Evolutionary conservation across 2,113 vertebrate genomes (phyloP), one percentile per base, ranked within the genome.

Genomic region (Piprites chloris): DNA sequence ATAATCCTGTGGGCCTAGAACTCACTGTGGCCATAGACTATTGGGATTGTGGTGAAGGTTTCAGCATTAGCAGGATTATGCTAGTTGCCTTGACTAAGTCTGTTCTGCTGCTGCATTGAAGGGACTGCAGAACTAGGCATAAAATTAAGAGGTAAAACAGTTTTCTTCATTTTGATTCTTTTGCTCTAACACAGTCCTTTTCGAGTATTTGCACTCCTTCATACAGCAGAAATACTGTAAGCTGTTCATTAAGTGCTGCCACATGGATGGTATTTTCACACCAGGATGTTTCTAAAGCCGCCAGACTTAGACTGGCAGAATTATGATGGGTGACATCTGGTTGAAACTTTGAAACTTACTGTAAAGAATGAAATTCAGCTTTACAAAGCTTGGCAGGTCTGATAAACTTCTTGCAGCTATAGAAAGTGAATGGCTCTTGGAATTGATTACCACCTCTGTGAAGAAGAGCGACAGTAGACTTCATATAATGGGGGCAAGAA

Each of bases 311-410:
- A 76, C 37, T 76, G 89, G 53, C 49, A 58, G 49, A 81, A 78
- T 14, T 84, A n/a, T 68, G 58, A 86, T 49, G 41, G 42, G 61
- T 0, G 4, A 62, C 24, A 16, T 61, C 87, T 93, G 44, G 49
- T 20, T 37, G 9, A 2, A 84, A 75, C 61, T 92, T 94, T 32
- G 39, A 68, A 75, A 63, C 28, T 83, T 30, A 5, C 7, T 47
- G 30, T 77, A 63, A 84, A 68, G 63, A 67, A 61, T 42, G 17
- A 90, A 83, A 92, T 80, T 71, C 21, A 66, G 14, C 19, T 12
- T 88, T 62, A 46, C 30, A 62, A 73, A 91, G 47, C 42, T 85
- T 94, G 82, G 61, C 85, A 93, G 35, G n/a, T 90, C 75, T 88
- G 82, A 83, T 91, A 81, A 84, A 88, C 39, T 76, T 62, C 35